A percentile compares a stretch with the other conserved stretches of the same genome.
These are phyloP conservation scores for Platyscapa corneri DNA, from an alignment of 1,140 invertebrate species.

Conservation along the genomic window DNA sequence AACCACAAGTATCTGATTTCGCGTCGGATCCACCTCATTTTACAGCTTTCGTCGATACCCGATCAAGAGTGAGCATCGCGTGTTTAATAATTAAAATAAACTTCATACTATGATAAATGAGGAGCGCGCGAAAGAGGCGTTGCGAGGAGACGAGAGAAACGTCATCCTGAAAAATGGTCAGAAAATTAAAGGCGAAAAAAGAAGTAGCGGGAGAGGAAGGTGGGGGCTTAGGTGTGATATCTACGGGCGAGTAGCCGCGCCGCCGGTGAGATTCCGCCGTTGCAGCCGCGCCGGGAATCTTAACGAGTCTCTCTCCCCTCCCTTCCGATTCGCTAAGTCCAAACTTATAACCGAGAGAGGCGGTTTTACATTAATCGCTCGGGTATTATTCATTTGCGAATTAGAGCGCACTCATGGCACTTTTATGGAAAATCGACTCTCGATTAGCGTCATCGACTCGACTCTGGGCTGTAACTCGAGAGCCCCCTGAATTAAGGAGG, in stretches of 20 bases:
- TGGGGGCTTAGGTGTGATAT: constrained; percentile 25
- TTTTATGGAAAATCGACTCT: constrained; percentile 43
- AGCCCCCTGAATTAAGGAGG: background rate
- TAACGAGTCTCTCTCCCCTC: constrained; percentile 39
- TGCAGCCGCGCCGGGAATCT: constrained; percentile 20
- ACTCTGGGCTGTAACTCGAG: no score
- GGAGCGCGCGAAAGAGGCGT: background rate
- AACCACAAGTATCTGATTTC: background rate
- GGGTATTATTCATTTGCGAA: constrained; percentile 46
- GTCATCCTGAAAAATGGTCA: background rate
- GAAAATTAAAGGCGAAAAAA: background rate
- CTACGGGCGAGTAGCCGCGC: constrained; percentile 21
- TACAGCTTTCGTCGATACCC: background rate
- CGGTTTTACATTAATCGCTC: constrained; percentile 38
- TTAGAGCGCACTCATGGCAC: constrained; percentile 24
- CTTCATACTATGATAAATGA: constrained; percentile 9
- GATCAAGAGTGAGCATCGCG: background rate
- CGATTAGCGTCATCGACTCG: constrained; percentile 23
- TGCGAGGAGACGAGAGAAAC: background rate
- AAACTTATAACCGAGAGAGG: constrained; percentile 27
- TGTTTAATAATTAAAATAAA: constrained; percentile 11
- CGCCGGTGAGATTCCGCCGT: constrained; percentile 8
- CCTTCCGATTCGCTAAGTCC: background rate
- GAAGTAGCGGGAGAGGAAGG: no score
- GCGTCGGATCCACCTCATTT: background rate